Evolutionary conservation across 2,797 vertebrate species (phyloP), one percentile per base, ranked within the genome.

Genomic region (Malurus leucopterus): DNA sequence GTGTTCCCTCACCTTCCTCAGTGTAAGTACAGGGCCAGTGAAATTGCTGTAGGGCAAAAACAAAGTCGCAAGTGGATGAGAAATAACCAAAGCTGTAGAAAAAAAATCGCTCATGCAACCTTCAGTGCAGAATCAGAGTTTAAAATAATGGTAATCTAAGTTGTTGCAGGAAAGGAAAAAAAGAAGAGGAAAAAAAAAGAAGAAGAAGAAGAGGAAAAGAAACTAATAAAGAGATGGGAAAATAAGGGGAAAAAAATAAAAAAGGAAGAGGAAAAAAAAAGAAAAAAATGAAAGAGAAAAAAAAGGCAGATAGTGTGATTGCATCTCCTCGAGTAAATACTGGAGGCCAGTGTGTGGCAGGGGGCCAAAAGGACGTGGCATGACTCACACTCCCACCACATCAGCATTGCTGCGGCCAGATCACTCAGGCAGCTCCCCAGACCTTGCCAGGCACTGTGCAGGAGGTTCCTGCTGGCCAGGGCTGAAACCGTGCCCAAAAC

Each of bases 241-340:
- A 20, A 9, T 1, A 1, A 46, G 16, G 3, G 13, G 9, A 3
- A 3, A 16, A 6, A 20, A 36, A 9, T 2, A 19, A 6, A 22
- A 23, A 6, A 5, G 7, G 10, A 3, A 3, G 7, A 5, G 2
- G 14, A 9, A 21, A 6, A 15, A 14, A 54, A 53, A 32, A 14
- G 8, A 3, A 13, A 1, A 11, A 17, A 24, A 21, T 13, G 3
- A 17, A 73, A 12, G 15, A 8, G 12, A 2, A 1, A 3, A 1
- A 43, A 17, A 46, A 30, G 3, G 20, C 20, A 49, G 67, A 63
- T 46, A 38, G 4, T 57, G 23, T 8, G 38, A 51, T 81, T 83
- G 9, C 36, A 36, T 65, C 36, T 87, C 46, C 18, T 64, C 2
- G 1, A 50, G 64, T 44, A 44, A 86, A 62, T 34, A 75, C 32